Evolutionary conservation across 2,888 invertebrate species (phyloP).

Genomic region (Nomada fabriciana): DNA sequence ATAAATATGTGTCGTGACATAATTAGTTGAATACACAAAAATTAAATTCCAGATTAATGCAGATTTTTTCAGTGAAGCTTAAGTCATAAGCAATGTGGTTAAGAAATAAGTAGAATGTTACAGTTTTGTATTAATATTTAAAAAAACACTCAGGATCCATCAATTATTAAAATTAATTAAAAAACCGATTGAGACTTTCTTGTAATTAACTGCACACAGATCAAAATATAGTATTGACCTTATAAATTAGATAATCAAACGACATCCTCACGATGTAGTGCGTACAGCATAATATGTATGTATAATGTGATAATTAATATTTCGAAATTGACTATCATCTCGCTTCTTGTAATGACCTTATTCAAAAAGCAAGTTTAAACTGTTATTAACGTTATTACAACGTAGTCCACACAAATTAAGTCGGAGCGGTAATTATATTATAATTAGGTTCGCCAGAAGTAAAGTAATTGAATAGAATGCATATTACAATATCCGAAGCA

Average conservation of each 20-base stretch:
- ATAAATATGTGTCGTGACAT: no score
- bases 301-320: conserved; percentile 4
- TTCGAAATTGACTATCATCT: conserved; percentile 6
- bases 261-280: background rate
- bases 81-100: no score
- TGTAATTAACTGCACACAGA: background rate
- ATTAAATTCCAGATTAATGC: background rate
- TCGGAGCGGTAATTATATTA: conserved; percentile 43
- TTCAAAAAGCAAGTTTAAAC: background rate
- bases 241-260: background rate
- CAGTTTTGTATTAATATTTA: no score
- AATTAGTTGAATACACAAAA: background rate
- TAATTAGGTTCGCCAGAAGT: conserved; percentile 39
- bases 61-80: no score
- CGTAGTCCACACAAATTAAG: conserved; percentile 47
- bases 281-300: background rate
- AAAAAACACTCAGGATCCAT: no score
- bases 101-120: no score
- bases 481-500: no score
- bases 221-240: background rate
- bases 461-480: no score
- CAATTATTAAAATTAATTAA: no score
- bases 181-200: background rate
- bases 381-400: background rate
- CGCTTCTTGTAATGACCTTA: background rate